phyloP scores from a whole-genome alignment of 2,797 vertebrate genomes.

The Esox lucius region DNA sequence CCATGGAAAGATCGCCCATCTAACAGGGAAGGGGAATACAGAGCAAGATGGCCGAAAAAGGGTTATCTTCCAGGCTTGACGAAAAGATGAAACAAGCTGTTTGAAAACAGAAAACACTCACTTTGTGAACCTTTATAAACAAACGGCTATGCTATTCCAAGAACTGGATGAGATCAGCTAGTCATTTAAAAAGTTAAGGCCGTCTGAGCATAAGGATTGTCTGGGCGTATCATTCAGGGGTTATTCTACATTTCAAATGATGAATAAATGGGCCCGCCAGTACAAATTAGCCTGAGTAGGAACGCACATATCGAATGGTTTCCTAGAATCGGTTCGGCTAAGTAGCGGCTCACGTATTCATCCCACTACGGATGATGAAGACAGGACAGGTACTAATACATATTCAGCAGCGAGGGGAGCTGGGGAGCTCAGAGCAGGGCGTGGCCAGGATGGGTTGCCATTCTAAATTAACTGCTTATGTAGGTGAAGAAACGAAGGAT shows the following conservation, averaged over 20 bases:
- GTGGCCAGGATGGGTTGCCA: not conserved
- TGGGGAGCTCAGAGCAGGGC: not conserved
- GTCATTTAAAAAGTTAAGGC: not conserved
- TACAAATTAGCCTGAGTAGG: not conserved
- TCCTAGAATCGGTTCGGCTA: not conserved
- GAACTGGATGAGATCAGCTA: not conserved
- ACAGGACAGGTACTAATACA: not conserved
- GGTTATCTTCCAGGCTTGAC: not conserved
- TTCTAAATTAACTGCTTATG: not conserved
- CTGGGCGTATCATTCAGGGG: not conserved
- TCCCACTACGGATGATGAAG: not conserved
- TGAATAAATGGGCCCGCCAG: not conserved
- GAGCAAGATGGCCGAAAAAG: not conserved
- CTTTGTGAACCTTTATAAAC: not conserved
- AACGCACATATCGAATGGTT: not conserved
- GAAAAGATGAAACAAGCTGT: not conserved
- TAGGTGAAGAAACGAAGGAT: not conserved
- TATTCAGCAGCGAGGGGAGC: not conserved
- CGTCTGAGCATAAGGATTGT: not conserved
- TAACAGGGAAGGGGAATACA: not conserved
- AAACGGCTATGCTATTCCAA: not conserved
- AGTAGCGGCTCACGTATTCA: not conserved
- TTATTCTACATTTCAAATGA: not conserved
- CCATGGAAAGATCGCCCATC: not conserved
- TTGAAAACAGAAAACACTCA: not conserved